phyloP scores from a whole-genome alignment of 2,888 invertebrate species.

The Dinocampus coccinellae region DNA sequence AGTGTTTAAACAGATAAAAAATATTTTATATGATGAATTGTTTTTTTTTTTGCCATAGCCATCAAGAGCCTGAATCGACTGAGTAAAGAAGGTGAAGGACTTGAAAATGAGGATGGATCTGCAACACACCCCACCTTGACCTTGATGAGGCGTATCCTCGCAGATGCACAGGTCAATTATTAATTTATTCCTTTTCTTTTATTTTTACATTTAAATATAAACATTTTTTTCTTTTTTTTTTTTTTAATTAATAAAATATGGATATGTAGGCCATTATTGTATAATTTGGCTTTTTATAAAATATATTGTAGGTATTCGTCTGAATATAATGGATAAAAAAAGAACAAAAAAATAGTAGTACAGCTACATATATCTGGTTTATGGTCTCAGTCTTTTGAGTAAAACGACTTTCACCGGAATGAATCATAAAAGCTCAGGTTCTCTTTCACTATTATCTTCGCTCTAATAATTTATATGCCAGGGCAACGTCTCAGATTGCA shows the following conservation, averaged over 20 bases:
- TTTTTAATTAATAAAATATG: not conserved
- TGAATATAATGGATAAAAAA: not conserved
- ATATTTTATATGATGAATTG: constrained; percentile 1
- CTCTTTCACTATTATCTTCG: constrained; percentile 12
- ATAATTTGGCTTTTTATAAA: not conserved
- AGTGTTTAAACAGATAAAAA: no score
- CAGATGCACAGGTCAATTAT: constrained; percentile 83
- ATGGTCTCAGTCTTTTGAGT: not conserved
- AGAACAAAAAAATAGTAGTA: constrained; percentile 11
- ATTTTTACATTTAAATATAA: constrained; percentile 34
- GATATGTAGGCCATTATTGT: constrained; percentile 4
- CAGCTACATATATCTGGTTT: no score
- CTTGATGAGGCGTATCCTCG: constrained; percentile 87
- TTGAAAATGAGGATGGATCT: constrained; percentile 65
- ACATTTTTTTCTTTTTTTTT: constrained; percentile 18
- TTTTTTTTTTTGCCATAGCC: constrained; percentile 58
- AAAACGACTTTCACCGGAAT: constrained; percentile 9
- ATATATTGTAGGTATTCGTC: not conserved
- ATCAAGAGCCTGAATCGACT: constrained; percentile 62
- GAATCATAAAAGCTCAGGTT: constrained; percentile 16
- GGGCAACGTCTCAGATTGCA: constrained; percentile 1
- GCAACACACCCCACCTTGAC: constrained; percentile 80
- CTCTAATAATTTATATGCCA: constrained; percentile 30
- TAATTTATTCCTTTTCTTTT: constrained; percentile 21
- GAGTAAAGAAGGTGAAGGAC: constrained; percentile 64